A percentile compares a stretch with the other conserved stretches of the same genome.
These are phyloP conservation scores for Blera fallax DNA, from an alignment of 2,888 invertebrate species.

Conservation along the genomic window DNA sequence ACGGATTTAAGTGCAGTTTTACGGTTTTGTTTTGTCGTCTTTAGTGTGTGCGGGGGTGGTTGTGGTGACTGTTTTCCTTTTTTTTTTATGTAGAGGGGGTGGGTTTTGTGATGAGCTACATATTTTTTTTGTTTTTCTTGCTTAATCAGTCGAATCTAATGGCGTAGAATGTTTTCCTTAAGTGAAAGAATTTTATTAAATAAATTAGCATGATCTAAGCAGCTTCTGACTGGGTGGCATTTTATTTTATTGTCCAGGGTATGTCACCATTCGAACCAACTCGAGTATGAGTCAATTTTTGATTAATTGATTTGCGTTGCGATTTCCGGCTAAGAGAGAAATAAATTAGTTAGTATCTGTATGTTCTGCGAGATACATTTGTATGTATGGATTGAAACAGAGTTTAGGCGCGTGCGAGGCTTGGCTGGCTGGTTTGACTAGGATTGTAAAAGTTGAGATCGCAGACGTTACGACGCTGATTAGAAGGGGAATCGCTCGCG, in stretches of 20 bases:
- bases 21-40: conserved; percentile 34
- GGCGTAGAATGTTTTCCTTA: background rate
- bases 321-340: background rate
- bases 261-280: conserved; percentile 4
- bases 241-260: background rate
- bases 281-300: conserved; percentile 36
- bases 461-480: background rate
- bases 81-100: no score
- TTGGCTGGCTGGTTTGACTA: background rate
- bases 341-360: background rate
- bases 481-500: background rate
- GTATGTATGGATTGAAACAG: background rate
- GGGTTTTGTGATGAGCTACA: background rate
- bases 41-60: conserved; percentile 11
- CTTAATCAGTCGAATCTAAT: background rate
- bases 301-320: conserved; percentile 12
- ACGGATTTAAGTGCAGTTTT: conserved; percentile 50
- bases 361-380: background rate
- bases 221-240: conserved; percentile 6
- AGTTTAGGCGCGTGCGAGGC: background rate
- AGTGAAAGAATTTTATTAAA: background rate
- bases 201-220: conserved; percentile 38
- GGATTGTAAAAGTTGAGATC: background rate
- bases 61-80: background rate
- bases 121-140: background rate